Evolutionary conservation across 2,888 invertebrate species (phyloP).

Genomic region (Eudasyphora cyanicolor): DNA sequence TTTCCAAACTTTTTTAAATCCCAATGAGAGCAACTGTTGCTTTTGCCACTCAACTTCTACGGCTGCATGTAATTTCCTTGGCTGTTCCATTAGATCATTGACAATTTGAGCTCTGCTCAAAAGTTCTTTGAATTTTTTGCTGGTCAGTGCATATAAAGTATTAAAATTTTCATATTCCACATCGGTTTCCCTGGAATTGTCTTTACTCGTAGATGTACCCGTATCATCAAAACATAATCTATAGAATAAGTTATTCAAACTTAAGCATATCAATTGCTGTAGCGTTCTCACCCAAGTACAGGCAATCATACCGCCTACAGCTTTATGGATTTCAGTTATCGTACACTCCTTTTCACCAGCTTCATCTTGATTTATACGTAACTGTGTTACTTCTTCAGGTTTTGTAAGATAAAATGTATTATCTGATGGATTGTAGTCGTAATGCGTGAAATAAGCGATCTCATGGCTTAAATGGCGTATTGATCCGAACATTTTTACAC

Average conservation of each 20-base stretch:
- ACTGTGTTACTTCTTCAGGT: conserved; percentile 71
- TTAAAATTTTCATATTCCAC: conserved; percentile 50
- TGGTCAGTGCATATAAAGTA: conserved; percentile 69
- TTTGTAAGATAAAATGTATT: conserved; percentile 75
- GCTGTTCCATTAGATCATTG: conserved; percentile 68
- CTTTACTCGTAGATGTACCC: background rate
- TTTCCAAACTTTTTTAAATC: conserved; percentile 65
- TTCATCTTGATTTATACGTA: conserved; percentile 67
- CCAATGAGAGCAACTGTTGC: conserved; percentile 74
- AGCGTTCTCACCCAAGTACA: conserved; percentile 75
- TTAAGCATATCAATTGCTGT: conserved; percentile 75
- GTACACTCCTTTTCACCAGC: conserved; percentile 69
- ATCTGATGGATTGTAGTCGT: conserved; percentile 68
- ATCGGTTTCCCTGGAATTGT: conserved; percentile 14
- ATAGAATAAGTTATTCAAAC: conserved; percentile 78
- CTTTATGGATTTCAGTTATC: conserved; percentile 69
- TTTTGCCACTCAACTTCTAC: conserved; percentile 73
- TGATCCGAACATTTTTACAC: conserved; percentile 65
- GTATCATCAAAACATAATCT: conserved; percentile 66
- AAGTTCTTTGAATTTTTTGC: conserved; percentile 67
- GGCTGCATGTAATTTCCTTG: conserved; percentile 67
- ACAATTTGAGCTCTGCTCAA: conserved; percentile 64
- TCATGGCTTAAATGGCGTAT: conserved; percentile 72
- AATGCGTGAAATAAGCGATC: conserved; percentile 71
- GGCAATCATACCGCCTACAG: conserved; percentile 74